Evolutionary conservation across 2,888 invertebrate species (phyloP), one percentile per base, ranked within the genome.

Genomic region (Yponomeuta malinellus): DNA sequence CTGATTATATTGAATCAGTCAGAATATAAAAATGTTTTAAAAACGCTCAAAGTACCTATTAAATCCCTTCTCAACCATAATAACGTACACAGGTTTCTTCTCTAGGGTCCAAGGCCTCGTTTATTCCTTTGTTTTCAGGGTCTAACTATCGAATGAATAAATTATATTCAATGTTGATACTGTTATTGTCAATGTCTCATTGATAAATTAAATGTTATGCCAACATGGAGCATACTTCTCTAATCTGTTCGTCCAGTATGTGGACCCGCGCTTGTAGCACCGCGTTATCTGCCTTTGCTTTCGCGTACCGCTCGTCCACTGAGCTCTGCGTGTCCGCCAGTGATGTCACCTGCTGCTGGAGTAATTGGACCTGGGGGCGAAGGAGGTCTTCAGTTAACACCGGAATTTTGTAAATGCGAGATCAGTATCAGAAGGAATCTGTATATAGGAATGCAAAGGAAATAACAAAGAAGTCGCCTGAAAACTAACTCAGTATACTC

Each of bases 271-370:
- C 97, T 83, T 97, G 97, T 64, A 98, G 93, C 72, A 97, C 96
- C 2, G 97, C 97, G 94, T 98, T 98, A 88, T 98, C 98, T 72
- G 98, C 96, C 89, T 98, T 98, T 72, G 96, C 96, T 79, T 97
- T 94, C 71, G 96, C 95, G 86, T 98, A 98, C 75, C 97, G 94
- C 86, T 98, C 97, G 85, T 98, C 98, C 10, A 96, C 96, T 72
- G 96, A 95, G 79, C 95, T 95, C 81, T 98, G 98, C 70, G 96
- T 96, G 86, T 98, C 98, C 69, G 96, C 96, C 78, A 98, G 93
- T 72, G 96, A 95, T 74, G 96, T 96, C 87, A 98, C 96, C 93
- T 98, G 98, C 84, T 97, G 97, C 90, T 98, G 98, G 74, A 98
- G 94, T 81, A 97, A 94, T 93, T 97, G 96, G 83, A 98, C 96